Conservation (phyloP, 2,888 invertebrate species). For the Apamea monoglypha region DNA sequence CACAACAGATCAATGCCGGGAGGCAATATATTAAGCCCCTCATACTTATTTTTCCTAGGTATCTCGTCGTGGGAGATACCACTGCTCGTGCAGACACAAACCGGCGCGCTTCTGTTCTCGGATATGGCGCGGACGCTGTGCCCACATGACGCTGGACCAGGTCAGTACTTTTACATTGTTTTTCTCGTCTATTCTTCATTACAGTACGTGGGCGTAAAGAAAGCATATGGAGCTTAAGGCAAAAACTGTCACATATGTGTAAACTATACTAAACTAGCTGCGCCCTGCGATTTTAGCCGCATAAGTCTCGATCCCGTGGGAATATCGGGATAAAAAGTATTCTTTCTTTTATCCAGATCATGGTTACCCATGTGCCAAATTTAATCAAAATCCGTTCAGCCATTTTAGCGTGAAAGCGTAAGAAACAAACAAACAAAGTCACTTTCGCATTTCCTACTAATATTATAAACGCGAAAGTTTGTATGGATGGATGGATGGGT, state of each 20-base stretch:
- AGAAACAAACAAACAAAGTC: too few species aligned
- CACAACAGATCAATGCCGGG: too few species aligned
- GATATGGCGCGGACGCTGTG: constrained; percentile 91
- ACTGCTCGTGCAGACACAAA: constrained; percentile 87
- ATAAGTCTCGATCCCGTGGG: neutral
- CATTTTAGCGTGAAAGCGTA: too few species aligned
- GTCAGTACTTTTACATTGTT: constrained; percentile 68
- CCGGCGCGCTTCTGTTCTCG: constrained; percentile 82
- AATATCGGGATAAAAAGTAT: neutral
- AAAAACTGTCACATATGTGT: neutral
- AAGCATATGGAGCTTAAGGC: neutral
- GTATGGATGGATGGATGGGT: too few species aligned
- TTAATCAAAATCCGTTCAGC: too few species aligned
- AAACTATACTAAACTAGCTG: neutral
- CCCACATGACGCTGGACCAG: constrained; percentile 89
- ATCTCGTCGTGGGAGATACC: constrained; percentile 95
- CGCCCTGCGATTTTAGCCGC: too few species aligned
- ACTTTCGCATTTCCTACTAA: too few species aligned
- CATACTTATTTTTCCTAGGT: constrained; percentile 66
- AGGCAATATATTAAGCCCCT: neutral
- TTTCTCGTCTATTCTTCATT: neutral
- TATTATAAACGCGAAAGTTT: too few species aligned
- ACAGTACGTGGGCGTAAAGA: neutral
- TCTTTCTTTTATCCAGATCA: too few species aligned
- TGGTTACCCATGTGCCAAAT: too few species aligned